Evolutionary conservation across 2,888 invertebrate species (phyloP), one percentile per base, ranked within the genome.

Genomic region (Operophtera brumata): DNA sequence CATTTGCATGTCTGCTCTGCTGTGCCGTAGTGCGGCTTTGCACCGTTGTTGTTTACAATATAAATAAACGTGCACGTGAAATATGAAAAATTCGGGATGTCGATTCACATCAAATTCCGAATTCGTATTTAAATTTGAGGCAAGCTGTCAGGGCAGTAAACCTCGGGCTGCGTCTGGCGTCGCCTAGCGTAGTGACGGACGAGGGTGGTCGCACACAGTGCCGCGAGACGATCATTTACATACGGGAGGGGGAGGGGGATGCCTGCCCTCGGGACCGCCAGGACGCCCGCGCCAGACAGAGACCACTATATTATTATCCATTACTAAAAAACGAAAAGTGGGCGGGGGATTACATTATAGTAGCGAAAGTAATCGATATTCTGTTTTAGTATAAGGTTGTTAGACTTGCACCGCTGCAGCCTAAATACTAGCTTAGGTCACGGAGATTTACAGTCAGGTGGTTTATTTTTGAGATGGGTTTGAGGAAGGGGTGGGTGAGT

Each of bases 321-420:
- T 77, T 74, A 78, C 82, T 83, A 84, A 87, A 89, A 89, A 88
- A 84, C 82, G 84, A 84, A 88, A 87, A 86, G 90, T 91, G 90
- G 91, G 91, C 91, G 91, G 91, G 85, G 91, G 91, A 90, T 91
- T 91, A 91, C 87, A 90, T 90, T 91, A 91, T 88, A 89, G 90
- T 89, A 90, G 91, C 90, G 91, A 91, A 91, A 91, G 91, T 90
- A 90, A 91, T 90, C 91, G 90, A 91, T 91, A 90, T 90, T 90
- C 90, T 82, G 90, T 87, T 90, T 88, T 87, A 89, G 90, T 90
- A 86, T 83, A 84, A 83, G 84, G 83, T 83, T 86, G 86, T 85
- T 82, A 84, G 86, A 84, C 83, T 82, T 86, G 87, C 87, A 88
- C 68, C 77, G 82, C 73, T 88, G 88, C 88, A 88, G 85, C 84